Base-by-base conservation (phyloP, 2,113 vertebrate genomes). In the Psammodynastes pulverulentus region DNA sequence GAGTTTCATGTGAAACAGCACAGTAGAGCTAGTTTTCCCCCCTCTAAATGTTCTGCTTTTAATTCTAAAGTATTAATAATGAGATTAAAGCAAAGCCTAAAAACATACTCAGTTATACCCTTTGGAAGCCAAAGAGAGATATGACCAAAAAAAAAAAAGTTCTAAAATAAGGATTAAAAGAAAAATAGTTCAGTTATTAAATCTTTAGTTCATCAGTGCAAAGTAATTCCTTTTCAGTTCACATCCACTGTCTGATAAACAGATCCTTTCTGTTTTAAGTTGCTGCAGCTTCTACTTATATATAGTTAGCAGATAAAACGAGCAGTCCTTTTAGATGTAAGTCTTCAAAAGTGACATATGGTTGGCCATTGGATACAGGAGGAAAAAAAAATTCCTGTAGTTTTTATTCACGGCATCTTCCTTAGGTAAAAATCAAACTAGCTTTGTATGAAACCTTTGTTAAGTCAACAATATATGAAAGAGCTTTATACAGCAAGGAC, bases 201-300 rank as follows among this genome's bases (percentile, higher is more conserved):
- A 48, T 94, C 96, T 93, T 91, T 93, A 93, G 95, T 89, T 92
- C 90, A 67, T 90, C 15, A 24, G 34, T 92, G 93, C 91, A 79
- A n/a, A 93, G 39, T 91, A 95, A 56, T 90, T 52, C 23, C 12
- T 91, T 58, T 90, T 89, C 62, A 93, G 91, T 34, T 93, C 91
- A 5, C 39, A 94, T n/a, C 53, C 95, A 39, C 72, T 89, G 87
- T 94, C 84, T 85, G 86, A 93, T 92, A 92, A 95, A 84, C 56
- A 89, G 34, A 58, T 93, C 89, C 93, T 91, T 39, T 72, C 45
- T 62, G 94, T 92, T 96, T 94, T 87, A 7, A 94, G 39, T 21
- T 94, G 89, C 88, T 93, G 87, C 49, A 93, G 72, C 13, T 67
- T 94, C 93, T 94, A 93, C 87, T 92, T 93, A 94, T 91, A 90